Evolutionary conservation across 2,888 invertebrate species (phyloP).

Genomic region (Phania funesta): DNA sequence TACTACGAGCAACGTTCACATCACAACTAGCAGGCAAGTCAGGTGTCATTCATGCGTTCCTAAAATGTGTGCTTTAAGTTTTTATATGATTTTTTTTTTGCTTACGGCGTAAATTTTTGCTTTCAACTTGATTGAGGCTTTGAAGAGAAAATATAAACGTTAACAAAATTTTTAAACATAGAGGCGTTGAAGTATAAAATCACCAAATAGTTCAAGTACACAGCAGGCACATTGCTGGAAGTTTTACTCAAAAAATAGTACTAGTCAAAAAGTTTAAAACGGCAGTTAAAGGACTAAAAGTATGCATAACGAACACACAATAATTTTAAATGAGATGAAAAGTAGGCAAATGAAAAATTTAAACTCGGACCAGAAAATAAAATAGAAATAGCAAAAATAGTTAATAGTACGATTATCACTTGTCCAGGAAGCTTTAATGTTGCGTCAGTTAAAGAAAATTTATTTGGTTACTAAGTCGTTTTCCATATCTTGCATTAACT

Average conservation of each 20-base stretch:
- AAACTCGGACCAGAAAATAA: neutral
- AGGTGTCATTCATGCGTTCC: conserved; percentile 58
- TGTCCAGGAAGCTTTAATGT: conserved; percentile 37
- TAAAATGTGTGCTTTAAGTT: conserved; percentile 39
- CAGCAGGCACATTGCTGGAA: neutral
- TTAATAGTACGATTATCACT: conserved; percentile 32
- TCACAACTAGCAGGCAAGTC: conserved; percentile 41
- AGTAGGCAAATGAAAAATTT: neutral
- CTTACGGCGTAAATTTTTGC: conserved; percentile 8
- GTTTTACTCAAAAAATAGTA: neutral
- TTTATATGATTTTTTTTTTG: conserved; percentile 4
- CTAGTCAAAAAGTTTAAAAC: neutral
- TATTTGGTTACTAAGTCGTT: neutral
- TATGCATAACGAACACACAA: neutral
- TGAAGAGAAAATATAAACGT: neutral
- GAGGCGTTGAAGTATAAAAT: conserved; percentile 41
- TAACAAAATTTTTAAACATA: conserved; percentile 2
- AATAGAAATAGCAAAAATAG: neutral
- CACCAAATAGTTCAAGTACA: neutral
- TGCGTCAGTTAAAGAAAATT: conserved; percentile 29
- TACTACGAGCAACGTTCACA: conserved; percentile 8
- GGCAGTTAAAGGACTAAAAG: neutral
- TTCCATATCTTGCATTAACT: neutral
- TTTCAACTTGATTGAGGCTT: neutral
- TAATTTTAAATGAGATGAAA: neutral